phyloP scores from a whole-genome alignment of 2,888 invertebrate genomes.

The Glaucopsyche alexis region DNA sequence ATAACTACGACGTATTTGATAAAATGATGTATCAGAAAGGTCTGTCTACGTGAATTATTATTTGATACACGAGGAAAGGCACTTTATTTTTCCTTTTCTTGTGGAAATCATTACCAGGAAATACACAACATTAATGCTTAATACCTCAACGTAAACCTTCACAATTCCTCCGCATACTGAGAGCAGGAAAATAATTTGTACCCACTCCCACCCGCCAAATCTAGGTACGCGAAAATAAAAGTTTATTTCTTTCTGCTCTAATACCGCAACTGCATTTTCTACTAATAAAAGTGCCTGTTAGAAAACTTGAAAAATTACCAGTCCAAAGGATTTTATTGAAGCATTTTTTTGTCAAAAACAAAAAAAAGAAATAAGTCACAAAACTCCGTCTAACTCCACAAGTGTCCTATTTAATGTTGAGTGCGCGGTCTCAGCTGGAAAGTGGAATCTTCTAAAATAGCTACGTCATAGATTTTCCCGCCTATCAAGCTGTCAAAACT shows the following conservation, averaged over 20 bases:
- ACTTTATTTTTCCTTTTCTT: background rate
- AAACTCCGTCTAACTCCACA: background rate
- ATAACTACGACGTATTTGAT: background rate
- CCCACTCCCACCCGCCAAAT: background rate
- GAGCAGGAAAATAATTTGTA: background rate
- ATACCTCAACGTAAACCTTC: background rate
- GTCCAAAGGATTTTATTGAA: background rate
- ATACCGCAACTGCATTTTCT: background rate
- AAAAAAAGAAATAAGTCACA: background rate
- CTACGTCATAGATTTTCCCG: background rate
- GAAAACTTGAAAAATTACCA: background rate
- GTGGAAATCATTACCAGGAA: constrained; percentile 6
- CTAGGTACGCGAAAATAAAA: background rate
- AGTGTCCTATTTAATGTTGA: background rate
- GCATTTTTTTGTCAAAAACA: background rate
- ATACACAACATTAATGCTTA: constrained; percentile 1
- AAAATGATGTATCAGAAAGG: background rate
- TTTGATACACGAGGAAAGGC: background rate
- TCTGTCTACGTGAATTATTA: background rate
- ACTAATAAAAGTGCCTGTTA: background rate
- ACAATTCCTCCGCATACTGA: background rate
- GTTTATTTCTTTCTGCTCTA: too few species aligned
- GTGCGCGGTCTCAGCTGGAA: background rate
- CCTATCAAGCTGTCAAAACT: background rate
- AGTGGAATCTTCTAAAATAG: background rate